phyloP scores from a whole-genome alignment of 2,113 vertebrate species.

The Delphinapterus leucas region DNA sequence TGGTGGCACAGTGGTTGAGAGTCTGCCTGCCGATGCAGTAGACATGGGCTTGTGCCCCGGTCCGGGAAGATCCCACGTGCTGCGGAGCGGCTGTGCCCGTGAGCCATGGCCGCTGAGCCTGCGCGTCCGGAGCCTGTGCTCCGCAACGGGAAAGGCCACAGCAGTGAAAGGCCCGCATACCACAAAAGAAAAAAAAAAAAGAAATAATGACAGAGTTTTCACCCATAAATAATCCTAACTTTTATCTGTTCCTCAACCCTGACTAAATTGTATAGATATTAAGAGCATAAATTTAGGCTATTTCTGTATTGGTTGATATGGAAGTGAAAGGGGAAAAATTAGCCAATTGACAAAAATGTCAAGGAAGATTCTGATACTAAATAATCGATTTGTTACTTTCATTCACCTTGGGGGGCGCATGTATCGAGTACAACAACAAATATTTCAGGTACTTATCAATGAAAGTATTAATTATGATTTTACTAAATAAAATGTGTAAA shows the following conservation, averaged over 20 bases:
- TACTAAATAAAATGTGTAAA: not conserved
- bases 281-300: not conserved
- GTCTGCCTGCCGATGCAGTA: too few species aligned
- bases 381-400: not conserved
- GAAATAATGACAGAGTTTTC: not conserved
- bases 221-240: not conserved
- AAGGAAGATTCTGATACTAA: not conserved
- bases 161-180: too few species aligned
- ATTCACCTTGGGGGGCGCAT: not conserved
- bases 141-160: too few species aligned
- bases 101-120: too few species aligned
- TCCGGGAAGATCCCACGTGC: too few species aligned
- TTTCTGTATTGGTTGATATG: not conserved
- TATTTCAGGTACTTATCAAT: constrained; percentile 12
- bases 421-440: not conserved
- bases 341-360: not conserved
- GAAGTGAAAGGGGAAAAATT: not conserved
- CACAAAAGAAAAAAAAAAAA: not conserved
- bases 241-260: not conserved
- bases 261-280: not conserved
- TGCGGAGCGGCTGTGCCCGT: too few species aligned
- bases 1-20: too few species aligned
- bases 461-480: constrained; percentile 6
- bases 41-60: too few species aligned
- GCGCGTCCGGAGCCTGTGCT: too few species aligned